Percentiles rank a stretch among this genome's conserved stretches.
Conservation (phyloP, 2,888 invertebrate species). For the Stenolophus ochropezus region DNA sequence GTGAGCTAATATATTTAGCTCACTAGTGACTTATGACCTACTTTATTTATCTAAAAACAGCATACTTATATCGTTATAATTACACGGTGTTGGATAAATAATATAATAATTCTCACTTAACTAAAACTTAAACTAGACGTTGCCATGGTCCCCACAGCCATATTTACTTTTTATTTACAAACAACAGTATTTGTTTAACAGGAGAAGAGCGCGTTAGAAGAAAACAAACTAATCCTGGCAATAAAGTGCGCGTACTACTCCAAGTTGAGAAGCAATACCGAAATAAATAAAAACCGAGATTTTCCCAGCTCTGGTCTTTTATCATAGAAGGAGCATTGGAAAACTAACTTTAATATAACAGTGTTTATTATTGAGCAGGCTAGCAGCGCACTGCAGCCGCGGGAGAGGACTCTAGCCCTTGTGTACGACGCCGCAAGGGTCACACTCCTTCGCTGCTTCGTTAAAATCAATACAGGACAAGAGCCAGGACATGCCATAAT, state of each 20-base stretch:
- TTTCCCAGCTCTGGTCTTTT: conserved; percentile 45
- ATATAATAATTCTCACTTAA: no score
- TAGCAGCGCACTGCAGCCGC: conserved; percentile 66
- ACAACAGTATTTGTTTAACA: background rate
- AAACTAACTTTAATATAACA: conserved; percentile 68
- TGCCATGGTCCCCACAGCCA: no score
- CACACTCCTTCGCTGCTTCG: conserved; percentile 69
- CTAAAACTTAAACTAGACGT: no score
- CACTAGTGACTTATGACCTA: no score
- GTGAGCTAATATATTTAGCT: no score
- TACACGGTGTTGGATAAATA: no score
- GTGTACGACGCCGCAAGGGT: conserved; percentile 66
- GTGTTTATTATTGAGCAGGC: conserved; percentile 70
- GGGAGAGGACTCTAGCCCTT: conserved; percentile 62
- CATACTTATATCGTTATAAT: no score
- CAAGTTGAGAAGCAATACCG: conserved; percentile 34
- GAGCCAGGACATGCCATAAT: conserved; percentile 72
- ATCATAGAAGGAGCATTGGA: conserved; percentile 57
- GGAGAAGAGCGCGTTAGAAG: background rate
- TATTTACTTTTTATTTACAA: background rate
- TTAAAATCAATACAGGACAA: conserved; percentile 73
- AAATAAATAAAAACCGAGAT: conserved; percentile 47
- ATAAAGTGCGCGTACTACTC: conserved; percentile 19
- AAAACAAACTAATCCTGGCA: conserved; percentile 29
- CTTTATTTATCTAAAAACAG: no score